These are phyloP conservation scores for Erinaceus europaeus DNA, from an alignment of 2,113 vertebrate species.

Conservation along the genomic window DNA sequence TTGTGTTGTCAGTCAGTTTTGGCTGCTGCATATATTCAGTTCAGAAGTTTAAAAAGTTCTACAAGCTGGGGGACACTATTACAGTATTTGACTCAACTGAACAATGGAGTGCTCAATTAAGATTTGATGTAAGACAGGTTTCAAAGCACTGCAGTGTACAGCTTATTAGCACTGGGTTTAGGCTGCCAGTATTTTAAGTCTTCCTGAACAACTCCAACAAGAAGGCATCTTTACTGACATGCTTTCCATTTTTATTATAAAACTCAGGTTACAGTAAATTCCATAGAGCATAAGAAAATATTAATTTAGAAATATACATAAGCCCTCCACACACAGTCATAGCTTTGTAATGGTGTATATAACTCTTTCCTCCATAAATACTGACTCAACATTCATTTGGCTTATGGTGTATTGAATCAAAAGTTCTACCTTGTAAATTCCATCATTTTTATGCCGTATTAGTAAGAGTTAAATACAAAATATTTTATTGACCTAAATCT, in stretches of 20 bases:
- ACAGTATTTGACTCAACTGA: conserved; percentile 5
- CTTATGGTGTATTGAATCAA: no score
- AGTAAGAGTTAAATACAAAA: not conserved
- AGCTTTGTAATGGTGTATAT: no score
- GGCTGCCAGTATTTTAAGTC: not conserved
- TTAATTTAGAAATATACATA: not conserved
- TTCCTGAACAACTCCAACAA: not conserved
- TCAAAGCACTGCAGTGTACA: not conserved
- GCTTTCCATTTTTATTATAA: not conserved
- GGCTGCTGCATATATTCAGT: conserved; percentile 25
- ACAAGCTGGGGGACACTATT: not conserved
- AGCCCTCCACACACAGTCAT: not conserved
- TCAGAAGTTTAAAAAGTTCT: not conserved
- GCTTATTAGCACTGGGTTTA: not conserved
- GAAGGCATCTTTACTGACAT: not conserved
- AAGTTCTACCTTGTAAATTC: no score
- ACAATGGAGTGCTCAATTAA: conserved; percentile 33
- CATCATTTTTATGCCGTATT: not conserved
- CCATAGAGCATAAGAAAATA: not conserved
- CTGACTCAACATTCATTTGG: no score
- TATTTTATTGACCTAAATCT: not conserved
- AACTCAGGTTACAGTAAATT: not conserved
- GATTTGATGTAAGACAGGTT: not conserved
- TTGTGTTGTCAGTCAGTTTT: conserved; percentile 43
- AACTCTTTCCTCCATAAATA: no score